Conservation (phyloP, 1,140 invertebrate species). For the Nebria ingens region DNA sequence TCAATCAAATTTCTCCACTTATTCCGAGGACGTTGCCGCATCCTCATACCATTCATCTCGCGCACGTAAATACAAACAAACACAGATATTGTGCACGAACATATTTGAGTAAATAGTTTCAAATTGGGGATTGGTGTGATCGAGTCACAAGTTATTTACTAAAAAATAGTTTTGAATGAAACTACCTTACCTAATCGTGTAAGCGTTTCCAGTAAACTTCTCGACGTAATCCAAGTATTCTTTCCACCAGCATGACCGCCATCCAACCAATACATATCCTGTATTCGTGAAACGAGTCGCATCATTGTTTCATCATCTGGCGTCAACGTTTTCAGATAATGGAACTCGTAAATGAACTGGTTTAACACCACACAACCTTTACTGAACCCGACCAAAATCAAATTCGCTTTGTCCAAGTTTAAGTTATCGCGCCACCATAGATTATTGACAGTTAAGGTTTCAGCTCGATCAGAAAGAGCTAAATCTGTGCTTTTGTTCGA, state of each 20-base stretch:
- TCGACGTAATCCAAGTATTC: conserved; percentile 75
- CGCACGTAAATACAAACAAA: too few relatives aligned
- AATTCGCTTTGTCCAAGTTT: conserved; percentile 36
- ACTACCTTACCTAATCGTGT: conserved; percentile 51
- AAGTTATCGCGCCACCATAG: conserved; percentile 37
- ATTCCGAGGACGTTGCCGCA: too few relatives aligned
- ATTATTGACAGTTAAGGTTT: conserved; percentile 15
- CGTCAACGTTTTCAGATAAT: conserved; percentile 54
- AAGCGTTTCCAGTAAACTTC: conserved; percentile 56
- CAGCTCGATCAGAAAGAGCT: background rate
- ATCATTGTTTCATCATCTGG: conserved; percentile 42
- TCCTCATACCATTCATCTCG: too few relatives aligned
- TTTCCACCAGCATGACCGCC: conserved; percentile 73
- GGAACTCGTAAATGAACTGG: conserved; percentile 77
- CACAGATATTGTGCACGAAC: too few relatives aligned
- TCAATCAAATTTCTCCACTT: too few relatives aligned
- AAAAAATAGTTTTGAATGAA: conserved; percentile 12
- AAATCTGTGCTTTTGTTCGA: background rate
- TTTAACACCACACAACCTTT: conserved; percentile 88
- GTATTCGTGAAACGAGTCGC: conserved; percentile 48
- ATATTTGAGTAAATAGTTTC: background rate
- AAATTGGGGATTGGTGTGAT: conserved; percentile 5
- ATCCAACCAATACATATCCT: conserved; percentile 77
- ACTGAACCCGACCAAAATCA: conserved; percentile 73
- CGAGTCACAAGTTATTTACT: background rate